Base-by-base conservation (phyloP, 2,888 invertebrate species). In the Amblyjoppa fuscipennis region DNA sequence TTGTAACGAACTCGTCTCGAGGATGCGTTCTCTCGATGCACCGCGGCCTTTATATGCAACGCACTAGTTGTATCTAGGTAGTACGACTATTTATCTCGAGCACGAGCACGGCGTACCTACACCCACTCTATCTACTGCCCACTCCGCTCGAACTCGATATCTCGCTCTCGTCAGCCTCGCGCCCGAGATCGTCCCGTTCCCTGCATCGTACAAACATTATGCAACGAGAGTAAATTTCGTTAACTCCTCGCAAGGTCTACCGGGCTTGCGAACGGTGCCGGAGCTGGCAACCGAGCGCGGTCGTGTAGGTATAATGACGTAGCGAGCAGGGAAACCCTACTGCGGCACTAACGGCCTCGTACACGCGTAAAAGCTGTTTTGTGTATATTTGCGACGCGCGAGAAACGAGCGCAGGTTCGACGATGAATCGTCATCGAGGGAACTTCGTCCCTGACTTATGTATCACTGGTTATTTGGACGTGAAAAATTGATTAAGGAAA, bases 201-300 rank as follows among this genome's bases (percentile, higher is more conserved):
- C 51, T 31, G 13, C 59, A 31, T 74, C 56, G 45, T 45, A 66
- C n/a, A 69, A 69, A 76, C 73, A 83, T 85, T 85, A 85, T 80
- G 85, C 85, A 85, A 85, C 83, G 80, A 80, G 83, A 71, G 83
- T 85, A 85, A 85, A 85, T 85, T 85, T 85, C 83, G 85, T 83
- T 85, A 85, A 85, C 83, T 83, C 76, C 83, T 56, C 83, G 83
- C 85, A 85, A 85, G 85, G 85, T 85, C 82, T 83, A 59, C 51
- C 53, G 68, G 61, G 61, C 68, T 41, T 71, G 69, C 74, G 78
- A 73, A 41, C 56, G 73, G 73, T 51, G 68, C 59, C 28, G 71
- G 38, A 51, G n/a, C 73, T 69, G 74, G 73, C 83, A 74, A 83
- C 68, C 69, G 56, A 7, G 61, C 61, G 76, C 53, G 77, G 66